Percentiles rank a stretch among this genome's conserved stretches.
Conservation (phyloP, 2,113 vertebrate genomes). For the Mohoua ochrocephala region DNA sequence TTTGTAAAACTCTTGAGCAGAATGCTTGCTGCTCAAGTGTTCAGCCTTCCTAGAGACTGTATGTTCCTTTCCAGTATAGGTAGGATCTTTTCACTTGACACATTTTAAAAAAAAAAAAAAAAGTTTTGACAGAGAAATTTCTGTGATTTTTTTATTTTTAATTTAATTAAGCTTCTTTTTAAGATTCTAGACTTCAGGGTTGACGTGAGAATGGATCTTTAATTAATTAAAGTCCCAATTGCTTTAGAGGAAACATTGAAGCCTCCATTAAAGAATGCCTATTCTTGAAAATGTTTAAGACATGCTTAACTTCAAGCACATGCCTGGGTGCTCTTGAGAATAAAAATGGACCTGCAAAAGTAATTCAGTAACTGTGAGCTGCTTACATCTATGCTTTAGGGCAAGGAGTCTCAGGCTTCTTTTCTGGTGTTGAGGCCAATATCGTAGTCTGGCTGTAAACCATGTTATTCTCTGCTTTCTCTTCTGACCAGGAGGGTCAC, state of each 20-base stretch:
- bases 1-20: not conserved
- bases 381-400: not conserved
- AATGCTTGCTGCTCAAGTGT: not conserved
- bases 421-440: not conserved
- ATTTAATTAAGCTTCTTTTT: not conserved
- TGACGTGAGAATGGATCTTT: not conserved
- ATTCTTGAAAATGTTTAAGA: not conserved
- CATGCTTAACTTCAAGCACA: not conserved
- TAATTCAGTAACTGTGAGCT: not conserved
- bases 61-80: not conserved
- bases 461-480: not conserved
- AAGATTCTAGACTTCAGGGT: not conserved
- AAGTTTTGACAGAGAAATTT: not conserved
- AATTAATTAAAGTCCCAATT: not conserved
- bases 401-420: not conserved
- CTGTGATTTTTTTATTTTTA: not conserved
- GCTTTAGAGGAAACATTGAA: not conserved
- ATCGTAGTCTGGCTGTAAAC: not conserved
- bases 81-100: not conserved
- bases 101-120: not conserved
- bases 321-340: not conserved
- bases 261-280: not conserved
- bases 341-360: not conserved
- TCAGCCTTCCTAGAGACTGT: not conserved
- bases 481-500: not conserved